phyloP scores from a whole-genome alignment of 2,113 vertebrate species.

The Candoia aspera region DNA sequence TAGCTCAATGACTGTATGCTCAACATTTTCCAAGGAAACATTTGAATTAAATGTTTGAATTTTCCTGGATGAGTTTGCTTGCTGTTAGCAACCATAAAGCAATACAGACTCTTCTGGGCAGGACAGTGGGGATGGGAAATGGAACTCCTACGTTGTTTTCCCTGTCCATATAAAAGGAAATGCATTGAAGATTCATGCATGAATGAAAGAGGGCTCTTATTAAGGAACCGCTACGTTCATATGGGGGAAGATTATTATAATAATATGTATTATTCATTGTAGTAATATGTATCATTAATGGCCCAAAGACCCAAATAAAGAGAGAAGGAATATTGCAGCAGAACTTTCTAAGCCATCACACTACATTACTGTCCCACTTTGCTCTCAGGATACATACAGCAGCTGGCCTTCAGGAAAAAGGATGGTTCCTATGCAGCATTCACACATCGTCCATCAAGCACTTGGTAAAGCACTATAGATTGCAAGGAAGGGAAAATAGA shows the following conservation, averaged over 20 bases:
- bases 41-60: background rate
- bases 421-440: constrained; percentile 60
- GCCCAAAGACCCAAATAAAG: too few species aligned
- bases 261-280: too few species aligned
- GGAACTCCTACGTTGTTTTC: background rate
- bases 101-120: background rate
- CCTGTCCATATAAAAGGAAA: background rate
- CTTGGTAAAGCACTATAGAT: constrained; percentile 57
- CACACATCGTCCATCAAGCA: constrained; percentile 28
- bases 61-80: background rate
- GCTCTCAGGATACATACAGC: constrained; percentile 63
- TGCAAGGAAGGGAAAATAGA: background rate
- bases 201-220: too few species aligned
- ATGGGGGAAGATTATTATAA: too few species aligned
- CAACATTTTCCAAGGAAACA: background rate
- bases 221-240: too few species aligned
- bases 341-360: background rate
- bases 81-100: background rate
- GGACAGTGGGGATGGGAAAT: background rate
- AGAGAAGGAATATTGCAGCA: too few species aligned
- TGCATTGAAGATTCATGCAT: background rate
- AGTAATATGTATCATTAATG: too few species aligned
- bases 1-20: background rate
- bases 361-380: background rate
- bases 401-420: constrained; percentile 58